These are phyloP conservation scores for Hydriomena furcata DNA, from an alignment of 2,888 invertebrate species.

Conservation along the genomic window DNA sequence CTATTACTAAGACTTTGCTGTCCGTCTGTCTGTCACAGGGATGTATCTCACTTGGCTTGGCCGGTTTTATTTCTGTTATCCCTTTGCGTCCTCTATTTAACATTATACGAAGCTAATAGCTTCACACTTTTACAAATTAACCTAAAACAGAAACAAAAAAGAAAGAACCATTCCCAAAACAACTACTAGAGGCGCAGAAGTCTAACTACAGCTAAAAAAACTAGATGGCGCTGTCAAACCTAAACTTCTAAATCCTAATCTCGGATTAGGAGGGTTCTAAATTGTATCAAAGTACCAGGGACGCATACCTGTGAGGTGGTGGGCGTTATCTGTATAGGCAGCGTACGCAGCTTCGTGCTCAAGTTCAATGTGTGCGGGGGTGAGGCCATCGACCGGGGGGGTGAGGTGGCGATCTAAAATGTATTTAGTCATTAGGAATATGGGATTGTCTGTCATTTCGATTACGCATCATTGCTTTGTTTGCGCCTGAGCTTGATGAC, in stretches of 20 bases:
- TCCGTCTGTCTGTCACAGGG: no score
- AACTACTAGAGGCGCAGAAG: constrained; percentile 22
- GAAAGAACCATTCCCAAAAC: constrained; percentile 10
- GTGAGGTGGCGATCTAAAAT: constrained; percentile 70
- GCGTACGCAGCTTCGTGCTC: constrained; percentile 72
- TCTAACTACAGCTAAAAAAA: not conserved
- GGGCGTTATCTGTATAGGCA: constrained; percentile 75
- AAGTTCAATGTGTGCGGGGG: constrained; percentile 70
- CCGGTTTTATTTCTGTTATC: no score
- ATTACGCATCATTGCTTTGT: constrained; percentile 6
- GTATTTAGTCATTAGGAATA: constrained; percentile 14
- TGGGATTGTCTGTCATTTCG: constrained; percentile 1
- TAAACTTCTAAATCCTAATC: constrained; percentile 53
- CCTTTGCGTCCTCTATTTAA: constrained; percentile 3
- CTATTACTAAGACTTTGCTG: no score
- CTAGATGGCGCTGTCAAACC: constrained; percentile 33
- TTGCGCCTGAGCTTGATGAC: not conserved
- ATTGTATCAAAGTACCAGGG: constrained; percentile 70
- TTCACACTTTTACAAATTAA: not conserved
- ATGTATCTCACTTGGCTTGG: no score
- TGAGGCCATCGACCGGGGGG: constrained; percentile 57
- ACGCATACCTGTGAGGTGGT: constrained; percentile 76
- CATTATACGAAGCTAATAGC: not conserved
- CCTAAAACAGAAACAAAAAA: not conserved
- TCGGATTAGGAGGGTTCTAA: constrained; percentile 70